Evolutionary conservation across 2,113 vertebrate species (phyloP), one percentile per base, ranked within the genome.

Genomic region (Microcebus lehilahytsara): DNA sequence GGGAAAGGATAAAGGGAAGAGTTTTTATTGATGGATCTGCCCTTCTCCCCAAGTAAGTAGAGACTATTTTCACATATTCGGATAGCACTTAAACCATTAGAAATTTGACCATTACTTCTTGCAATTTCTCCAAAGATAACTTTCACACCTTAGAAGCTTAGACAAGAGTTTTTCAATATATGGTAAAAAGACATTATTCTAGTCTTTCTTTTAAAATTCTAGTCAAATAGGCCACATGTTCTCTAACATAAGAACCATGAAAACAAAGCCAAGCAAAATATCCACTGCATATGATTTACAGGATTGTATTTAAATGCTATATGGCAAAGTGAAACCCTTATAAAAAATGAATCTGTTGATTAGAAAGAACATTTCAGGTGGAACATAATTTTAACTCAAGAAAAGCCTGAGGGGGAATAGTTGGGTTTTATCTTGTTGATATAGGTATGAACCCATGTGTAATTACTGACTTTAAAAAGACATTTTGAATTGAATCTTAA

Each of bases 341-440:
- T 30, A 88, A 92, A 96, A 64, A 14, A 7, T 56, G 10, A 53
- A 83, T 85, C 14, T 79, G 30, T 87, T 67, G 16, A 3, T 88
- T 94, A 53, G 20, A 77, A 95, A 81, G 27, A 96, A 49, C 11
- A 84, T 86, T 93, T 91, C 89, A 89, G 23, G 27, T 62, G 69
- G 22, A 96, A 46, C 23, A 90, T 32, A 92, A 87, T 85, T 97
- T 84, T 72, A 86, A 89, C 46, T 92, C 14, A 77, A 84, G 40
- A 96, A 83, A 95, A 85, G 5, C 13, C 14, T 74, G 0, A 51
- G 32, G 42, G 12, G 6, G 23, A 83, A 84, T 86, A 85, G 92
- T 5, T 95, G 10, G 34, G 32, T 88, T 97, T 96, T 90, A 89
- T 62, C 7, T 92, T 96, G 12, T 49, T 93, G 58, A 75, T 81